Conservation (phyloP, 53 echinoderm and acorn worm species). For the Antedon mediterranea region DNA sequence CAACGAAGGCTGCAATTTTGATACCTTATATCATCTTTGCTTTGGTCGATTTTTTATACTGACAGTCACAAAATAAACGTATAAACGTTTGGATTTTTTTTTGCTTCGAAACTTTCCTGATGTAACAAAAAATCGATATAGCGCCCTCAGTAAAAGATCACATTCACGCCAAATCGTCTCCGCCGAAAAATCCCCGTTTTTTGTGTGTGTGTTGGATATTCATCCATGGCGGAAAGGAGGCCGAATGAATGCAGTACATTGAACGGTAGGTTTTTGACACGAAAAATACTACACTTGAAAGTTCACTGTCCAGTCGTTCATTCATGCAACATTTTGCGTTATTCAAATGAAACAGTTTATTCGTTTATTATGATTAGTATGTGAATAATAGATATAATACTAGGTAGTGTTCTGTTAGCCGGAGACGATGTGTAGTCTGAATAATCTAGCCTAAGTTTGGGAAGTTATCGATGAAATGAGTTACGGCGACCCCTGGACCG, state of each 20-base stretch:
- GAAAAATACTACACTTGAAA: neutral
- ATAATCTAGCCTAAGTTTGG: no score
- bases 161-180: no score
- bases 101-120: no score
- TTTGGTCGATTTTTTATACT: no score
- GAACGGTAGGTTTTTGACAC: slow-evolving; percentile 1
- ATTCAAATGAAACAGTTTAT: neutral
- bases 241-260: neutral
- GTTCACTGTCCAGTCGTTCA: neutral
- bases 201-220: neutral
- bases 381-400: neutral
- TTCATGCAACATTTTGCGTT: neutral
- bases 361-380: neutral
- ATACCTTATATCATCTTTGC: no score
- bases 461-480: no score
- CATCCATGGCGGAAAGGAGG: neutral
- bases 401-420: no score
- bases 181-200: neutral
- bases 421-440: no score
- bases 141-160: neutral
- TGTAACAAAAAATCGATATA: neutral
- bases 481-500: no score
- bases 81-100: no score
- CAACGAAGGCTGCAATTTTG: no score
- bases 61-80: no score